Conservation (phyloP, 2,888 invertebrate species). For the Mesorhabditis spiculigera region DNA sequence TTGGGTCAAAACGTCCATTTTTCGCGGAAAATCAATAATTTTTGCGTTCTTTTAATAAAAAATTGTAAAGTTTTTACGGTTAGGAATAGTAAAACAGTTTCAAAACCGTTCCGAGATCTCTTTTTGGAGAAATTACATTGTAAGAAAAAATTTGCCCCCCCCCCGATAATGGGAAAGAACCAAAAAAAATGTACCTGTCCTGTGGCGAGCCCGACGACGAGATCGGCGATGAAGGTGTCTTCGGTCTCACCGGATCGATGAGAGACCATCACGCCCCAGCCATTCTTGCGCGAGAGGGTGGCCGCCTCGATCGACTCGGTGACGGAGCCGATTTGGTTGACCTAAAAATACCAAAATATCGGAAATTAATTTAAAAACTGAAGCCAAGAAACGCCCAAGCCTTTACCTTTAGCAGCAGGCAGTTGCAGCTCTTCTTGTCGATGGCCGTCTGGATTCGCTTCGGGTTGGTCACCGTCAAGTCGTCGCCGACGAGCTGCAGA, state of each 20-base stretch:
- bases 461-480: slow-evolving; percentile 91
- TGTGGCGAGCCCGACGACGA: slow-evolving; percentile 96
- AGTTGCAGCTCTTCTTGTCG: slow-evolving; percentile 95
- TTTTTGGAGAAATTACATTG: too few species aligned
- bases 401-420: slow-evolving; percentile 78
- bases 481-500: slow-evolving; percentile 71
- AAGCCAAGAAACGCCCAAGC: not conserved
- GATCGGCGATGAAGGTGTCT: slow-evolving; percentile 96
- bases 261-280: slow-evolving; percentile 99
- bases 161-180: too few species aligned
- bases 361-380: not conserved
- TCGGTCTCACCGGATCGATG: slow-evolving; percentile 97
- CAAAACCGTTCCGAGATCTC: too few species aligned
- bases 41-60: too few species aligned
- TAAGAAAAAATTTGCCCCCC: too few species aligned
- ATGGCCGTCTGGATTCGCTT: slow-evolving; percentile 88
- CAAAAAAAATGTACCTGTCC: slow-evolving; percentile 72
- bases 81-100: too few species aligned
- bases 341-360: slow-evolving; percentile 59
- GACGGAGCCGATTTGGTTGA: slow-evolving; percentile 97
- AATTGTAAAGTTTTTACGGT: too few species aligned
- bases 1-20: too few species aligned
- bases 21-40: too few species aligned
- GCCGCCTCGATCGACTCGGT: slow-evolving; percentile 91
- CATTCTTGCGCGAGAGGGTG: slow-evolving; percentile 63